These are phyloP conservation scores for Plotosus lineatus DNA, from an alignment of 2,113 vertebrate species.

Conservation along the genomic window DNA sequence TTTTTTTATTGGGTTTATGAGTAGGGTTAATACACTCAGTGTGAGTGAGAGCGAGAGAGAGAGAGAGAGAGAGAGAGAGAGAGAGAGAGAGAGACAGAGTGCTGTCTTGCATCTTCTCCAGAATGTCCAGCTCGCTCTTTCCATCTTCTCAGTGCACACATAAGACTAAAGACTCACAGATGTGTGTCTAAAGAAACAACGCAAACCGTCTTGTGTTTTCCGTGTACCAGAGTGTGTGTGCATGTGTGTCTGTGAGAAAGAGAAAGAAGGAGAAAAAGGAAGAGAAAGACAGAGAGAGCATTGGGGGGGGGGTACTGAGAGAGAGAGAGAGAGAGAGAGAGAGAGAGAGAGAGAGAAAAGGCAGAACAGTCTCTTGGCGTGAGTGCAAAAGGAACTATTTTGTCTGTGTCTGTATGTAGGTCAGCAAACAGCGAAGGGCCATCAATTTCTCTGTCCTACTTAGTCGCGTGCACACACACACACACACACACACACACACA, in stretches of 20 bases:
- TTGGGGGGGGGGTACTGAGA: too few relatives aligned
- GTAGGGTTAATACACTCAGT: background rate
- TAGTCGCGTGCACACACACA: slow-evolving; percentile 65
- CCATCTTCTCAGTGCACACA: background rate
- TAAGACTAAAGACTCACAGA: background rate
- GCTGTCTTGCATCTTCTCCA: slow-evolving; percentile 9
- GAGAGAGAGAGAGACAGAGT: background rate
- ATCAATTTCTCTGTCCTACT: slow-evolving; percentile 80
- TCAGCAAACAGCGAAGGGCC: slow-evolving; percentile 75
- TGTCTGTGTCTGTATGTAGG: slow-evolving; percentile 77
- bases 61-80: background rate
- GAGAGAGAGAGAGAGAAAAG: background rate
- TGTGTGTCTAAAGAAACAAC: background rate
- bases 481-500: slow-evolving; percentile 50
- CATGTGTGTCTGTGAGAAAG: background rate
- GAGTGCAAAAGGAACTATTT: slow-evolving; percentile 65
- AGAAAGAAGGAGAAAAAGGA: too few relatives aligned
- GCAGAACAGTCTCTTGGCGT: slow-evolving; percentile 19
- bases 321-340: background rate
- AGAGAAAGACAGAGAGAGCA: too few relatives aligned
- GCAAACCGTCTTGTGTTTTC: background rate
- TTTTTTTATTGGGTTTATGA: background rate
- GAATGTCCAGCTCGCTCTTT: background rate
- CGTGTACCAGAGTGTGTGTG: background rate
- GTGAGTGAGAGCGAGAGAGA: background rate